Evolutionary conservation across 35 echinoderm and acorn worm species (phyloP).

Genomic region (Eucidaris tribuloides): DNA sequence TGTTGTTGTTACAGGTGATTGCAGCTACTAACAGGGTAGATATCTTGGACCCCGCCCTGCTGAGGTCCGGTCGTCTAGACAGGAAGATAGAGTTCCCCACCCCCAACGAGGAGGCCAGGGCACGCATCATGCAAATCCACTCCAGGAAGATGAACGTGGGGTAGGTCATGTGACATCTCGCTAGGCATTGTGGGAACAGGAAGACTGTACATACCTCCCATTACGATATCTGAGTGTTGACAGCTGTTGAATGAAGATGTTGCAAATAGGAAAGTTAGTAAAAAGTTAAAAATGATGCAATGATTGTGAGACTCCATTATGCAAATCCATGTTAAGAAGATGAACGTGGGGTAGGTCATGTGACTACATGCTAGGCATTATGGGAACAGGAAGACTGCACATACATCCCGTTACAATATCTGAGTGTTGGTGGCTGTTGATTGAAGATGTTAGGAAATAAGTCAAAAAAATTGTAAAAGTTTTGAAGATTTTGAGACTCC

Average conservation of each 20-base stretch:
- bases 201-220: constrained; percentile 79
- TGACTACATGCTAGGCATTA: too few species aligned
- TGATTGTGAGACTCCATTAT: constrained; percentile 81
- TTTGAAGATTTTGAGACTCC: constrained; percentile 73
- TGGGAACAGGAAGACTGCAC: constrained; percentile 83
- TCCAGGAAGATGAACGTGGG: constrained; percentile 95
- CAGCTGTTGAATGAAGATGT: constrained; percentile 67
- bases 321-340: constrained; percentile 96
- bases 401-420: constrained; percentile 79
- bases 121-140: constrained; percentile 88
- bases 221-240: constrained; percentile 80
- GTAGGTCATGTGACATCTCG: too few species aligned
- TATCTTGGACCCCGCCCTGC: constrained; percentile 82
- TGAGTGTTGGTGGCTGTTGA: constrained; percentile 67
- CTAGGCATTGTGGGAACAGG: too few species aligned
- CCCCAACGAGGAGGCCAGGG: constrained; percentile 87
- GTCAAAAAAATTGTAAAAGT: constrained; percentile 75
- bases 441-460: constrained; percentile 79
- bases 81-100: constrained; percentile 93
- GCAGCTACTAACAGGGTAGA: constrained; percentile 89
- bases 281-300: constrained; percentile 83
- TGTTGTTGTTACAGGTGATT: constrained; percentile 73
- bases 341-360: constrained; percentile 98
- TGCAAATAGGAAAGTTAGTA: too few species aligned
- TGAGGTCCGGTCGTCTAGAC: constrained; percentile 84